Conservation (phyloP, 2,113 vertebrate species). For the Pristiophorus japonicus region DNA sequence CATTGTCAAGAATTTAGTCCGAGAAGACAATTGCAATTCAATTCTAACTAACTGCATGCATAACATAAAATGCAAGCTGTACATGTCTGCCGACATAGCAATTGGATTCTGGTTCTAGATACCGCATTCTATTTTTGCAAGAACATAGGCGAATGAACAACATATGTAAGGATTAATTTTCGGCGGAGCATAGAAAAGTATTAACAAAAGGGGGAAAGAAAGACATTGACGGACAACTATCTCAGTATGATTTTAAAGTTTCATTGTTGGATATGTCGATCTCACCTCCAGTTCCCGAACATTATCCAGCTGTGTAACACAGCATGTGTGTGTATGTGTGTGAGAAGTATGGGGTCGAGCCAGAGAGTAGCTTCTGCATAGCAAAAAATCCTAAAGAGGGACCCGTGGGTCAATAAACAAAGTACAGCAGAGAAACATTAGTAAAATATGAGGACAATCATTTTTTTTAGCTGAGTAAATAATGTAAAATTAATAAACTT, state of each 20-base stretch:
- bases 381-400: too few relatives aligned
- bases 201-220: not conserved
- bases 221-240: not conserved
- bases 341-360: not conserved
- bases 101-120: not conserved
- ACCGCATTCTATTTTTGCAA: not conserved
- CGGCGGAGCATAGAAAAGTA: not conserved
- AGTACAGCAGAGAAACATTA: not conserved
- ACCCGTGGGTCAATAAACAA: not conserved
- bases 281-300: not conserved
- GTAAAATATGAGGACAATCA: not conserved
- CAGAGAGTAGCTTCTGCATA: not conserved
- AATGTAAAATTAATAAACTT: not conserved
- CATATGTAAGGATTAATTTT: too few relatives aligned
- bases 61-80: not conserved
- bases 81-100: not conserved
- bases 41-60: not conserved
- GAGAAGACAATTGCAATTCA: not conserved
- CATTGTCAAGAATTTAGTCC: not conserved
- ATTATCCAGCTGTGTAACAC: not conserved
- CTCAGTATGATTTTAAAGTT: not conserved
- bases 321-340: not conserved
- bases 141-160: too few relatives aligned
- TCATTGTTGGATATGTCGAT: not conserved
- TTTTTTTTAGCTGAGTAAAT: not conserved